These are phyloP conservation scores for Sialia sialis DNA, from an alignment of 2,113 vertebrate species.

Conservation along the genomic window DNA sequence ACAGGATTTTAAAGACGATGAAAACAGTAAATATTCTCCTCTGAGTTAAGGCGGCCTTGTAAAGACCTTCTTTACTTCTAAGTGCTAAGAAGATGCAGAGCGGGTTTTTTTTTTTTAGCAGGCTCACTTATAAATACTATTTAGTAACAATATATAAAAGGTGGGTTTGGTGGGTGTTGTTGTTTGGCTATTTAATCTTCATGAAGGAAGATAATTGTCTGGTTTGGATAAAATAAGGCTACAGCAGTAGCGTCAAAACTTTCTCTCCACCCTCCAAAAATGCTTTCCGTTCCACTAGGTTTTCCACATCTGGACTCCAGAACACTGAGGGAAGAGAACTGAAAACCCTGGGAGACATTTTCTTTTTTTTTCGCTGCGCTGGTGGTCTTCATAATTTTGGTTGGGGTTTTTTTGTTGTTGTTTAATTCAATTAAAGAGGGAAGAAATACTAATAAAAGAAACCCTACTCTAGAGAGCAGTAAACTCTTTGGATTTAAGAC, in stretches of 20 bases:
- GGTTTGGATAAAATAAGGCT: background rate
- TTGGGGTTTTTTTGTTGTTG: background rate
- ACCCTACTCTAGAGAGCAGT: conserved; percentile 34
- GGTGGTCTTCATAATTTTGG: conserved; percentile 60
- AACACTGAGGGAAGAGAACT: conserved; percentile 19
- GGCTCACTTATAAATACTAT: background rate
- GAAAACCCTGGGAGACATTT: conserved; percentile 48
- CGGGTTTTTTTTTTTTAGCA: background rate
- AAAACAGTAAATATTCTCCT: background rate
- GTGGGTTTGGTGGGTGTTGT: background rate
- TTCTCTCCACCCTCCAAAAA: conserved; percentile 21
- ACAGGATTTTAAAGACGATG: background rate
- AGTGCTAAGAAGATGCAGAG: background rate
- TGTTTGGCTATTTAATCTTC: background rate
- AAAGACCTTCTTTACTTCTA: background rate
- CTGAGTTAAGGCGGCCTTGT: background rate
- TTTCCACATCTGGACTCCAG: conserved; percentile 67
- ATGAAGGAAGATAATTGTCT: background rate
- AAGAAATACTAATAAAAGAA: conserved; percentile 48
- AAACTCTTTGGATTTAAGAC: background rate
- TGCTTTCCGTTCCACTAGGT: background rate
- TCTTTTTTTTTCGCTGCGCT: background rate
- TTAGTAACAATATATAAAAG: background rate
- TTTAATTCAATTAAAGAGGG: conserved; percentile 49
- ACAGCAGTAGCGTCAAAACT: conserved; percentile 26